Evolutionary conservation across 1,140 invertebrate genomes (phyloP), one percentile per base, ranked within the genome.

Genomic region (Achroia grisella): DNA sequence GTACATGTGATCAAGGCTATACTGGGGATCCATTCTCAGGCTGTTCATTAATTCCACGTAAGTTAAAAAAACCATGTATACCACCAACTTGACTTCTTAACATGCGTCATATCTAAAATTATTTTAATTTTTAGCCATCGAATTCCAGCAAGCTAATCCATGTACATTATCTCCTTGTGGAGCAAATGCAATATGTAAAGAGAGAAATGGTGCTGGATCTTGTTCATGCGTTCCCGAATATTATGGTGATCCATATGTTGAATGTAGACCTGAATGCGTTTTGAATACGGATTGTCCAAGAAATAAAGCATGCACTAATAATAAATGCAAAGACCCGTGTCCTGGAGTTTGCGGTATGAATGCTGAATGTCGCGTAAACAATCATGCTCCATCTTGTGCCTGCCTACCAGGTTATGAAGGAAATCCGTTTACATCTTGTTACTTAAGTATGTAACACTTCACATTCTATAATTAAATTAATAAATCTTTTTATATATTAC

Each of bases 131-230:
- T 44, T 75, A 85, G 80, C 59, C 12, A 73, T 79, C 23, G 81
- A 81, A 59, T 66, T 70, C 34, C 84, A 74, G 66, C 52, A 83
- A 39, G 82, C 78, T 47, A 87, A 87, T 65, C 90, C 90, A 8
- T 93, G 91, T 66, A 66, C 79, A 34, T 88, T 87, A 33, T 90
- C 88, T 34, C 94, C 94, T 9, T 95, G 94, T 76, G 94, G 94
- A n/a, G 87, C 90, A 3, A 95, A 95, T 80, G 93, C 93, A 12
- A 56, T 92, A 37, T 96, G 94, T 77, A 91, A 92, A 78, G 93
- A 94, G 84, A 86, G 89, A 40, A 88, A 91, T 63, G 89, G 89
- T 45, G 88, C 89, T 48, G 91, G 91, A 23, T 91, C 91, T 35
- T 94, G 93, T 75, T 88, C 90, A 36, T 94, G 92, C 76, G 67